Evolutionary conservation across 2,888 invertebrate species (phyloP), one percentile per base, ranked within the genome.

Genomic region (Drosophila mimetica): DNA sequence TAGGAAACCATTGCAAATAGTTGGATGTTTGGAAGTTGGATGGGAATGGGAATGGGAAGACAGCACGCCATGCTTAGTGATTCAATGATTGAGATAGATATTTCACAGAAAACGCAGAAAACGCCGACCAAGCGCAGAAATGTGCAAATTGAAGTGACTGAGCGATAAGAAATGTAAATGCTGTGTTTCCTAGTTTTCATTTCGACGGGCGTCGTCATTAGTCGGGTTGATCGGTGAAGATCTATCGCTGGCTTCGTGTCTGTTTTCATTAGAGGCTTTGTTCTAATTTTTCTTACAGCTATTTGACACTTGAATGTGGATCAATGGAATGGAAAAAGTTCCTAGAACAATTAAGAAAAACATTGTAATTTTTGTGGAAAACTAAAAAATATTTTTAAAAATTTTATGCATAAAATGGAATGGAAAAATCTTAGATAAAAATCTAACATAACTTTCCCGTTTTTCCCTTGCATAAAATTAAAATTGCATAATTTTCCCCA

Each of bases 161-260:
- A 14, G 60, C 57, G 80, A 82, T 82, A 82, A 84, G 87, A 86
- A 76, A 71, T 80, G 65, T 65, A 76, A 78, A 83, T 76, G 71
- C n/a, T 42, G 28, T 9, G 16, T 39, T 58, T 39, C 14, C 13
- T 28, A 30, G 22, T 1, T 32, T 36, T 20, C 25, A 18, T 25
- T 58, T 46, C 41, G 42, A 30, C 50, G 41, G 25, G 16, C 58
- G 59, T 55, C 57, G 41, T 74, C 57, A 72, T 50, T 59, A 39
- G 54, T 22, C 44, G 34, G 71, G 55, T 37, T 8, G 32, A 18
- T 28, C 46, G 57, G 28, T 16, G 34, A 37, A 64, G 77, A 69
- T 44, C 73, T 37, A 48, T 48, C 42, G 63, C 7, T 14, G 63
- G n/a, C 32, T 52, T 60, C 66, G 63, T 71, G 55, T 54, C 64